Base-by-base conservation (phyloP, 2,113 vertebrate species). In the Piprites chloris region DNA sequence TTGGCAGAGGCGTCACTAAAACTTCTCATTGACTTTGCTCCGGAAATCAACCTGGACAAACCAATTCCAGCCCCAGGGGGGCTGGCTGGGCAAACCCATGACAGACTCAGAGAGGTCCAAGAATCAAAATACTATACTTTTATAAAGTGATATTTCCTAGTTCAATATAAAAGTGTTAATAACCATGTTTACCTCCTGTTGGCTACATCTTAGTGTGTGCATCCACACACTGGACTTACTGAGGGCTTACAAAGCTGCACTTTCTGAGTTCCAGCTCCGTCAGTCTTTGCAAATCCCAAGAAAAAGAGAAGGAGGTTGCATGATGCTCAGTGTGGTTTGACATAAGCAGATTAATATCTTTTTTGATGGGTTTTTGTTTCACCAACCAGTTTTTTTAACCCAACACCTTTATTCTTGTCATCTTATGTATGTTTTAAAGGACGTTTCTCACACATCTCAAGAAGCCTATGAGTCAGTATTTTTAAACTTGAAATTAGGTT, bases 401-500 rank as follows among this genome's bases (percentile, higher is more conserved):
- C 37, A 92, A 74, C 79, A 67, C 50, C 55, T 81, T 96, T 90
- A 67, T 93, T 90, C 86, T 90, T 81, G 55, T 47, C 59, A 63
- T 83, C 14, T 80, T 74, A 55, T 27, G 7, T 35, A 55, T 79
- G 26, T 80, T 90, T 32, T 46, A 41, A 59, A 80, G 86, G 86
- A 80, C 14, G 22, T 81, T 93, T 94, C 79, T 95, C 42, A 35
- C 55, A 58, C 39, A 55, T 86, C 35, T 50, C 0, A 0, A 94
- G 63, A 65, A 90, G 39, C 35, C 13, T 80, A 55, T 94, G 88
- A 94, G 59, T 95, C 83, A 95, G 85, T 88, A 74, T 84, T 93
- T 93, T 93, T 62, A 92, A 93, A 86, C 83, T 50, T 65, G 74
- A 90, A 95, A 84, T 88, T 77, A 84, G 59, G 72, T 83, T 96